Conservation (phyloP, 2,797 vertebrate species). For the Scomberomorus guttatus region DNA sequence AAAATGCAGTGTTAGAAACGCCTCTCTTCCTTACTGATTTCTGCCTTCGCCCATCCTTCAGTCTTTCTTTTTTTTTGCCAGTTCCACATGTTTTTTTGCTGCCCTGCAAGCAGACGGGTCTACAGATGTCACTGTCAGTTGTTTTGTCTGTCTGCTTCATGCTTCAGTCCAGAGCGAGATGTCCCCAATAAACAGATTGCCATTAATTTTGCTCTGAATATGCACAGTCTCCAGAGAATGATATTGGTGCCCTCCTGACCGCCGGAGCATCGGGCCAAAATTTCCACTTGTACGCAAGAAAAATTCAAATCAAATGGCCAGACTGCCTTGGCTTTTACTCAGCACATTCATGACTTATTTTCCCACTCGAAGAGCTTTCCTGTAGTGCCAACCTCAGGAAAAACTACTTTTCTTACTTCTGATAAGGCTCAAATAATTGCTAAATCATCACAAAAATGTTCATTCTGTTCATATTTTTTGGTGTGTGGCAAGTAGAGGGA, state of each 20-base stretch:
- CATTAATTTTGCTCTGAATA: no score
- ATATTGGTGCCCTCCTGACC: slow-evolving; percentile 24
- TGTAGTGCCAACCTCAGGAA: not conserved
- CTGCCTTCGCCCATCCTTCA: not conserved
- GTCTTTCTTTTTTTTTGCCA: slow-evolving; percentile 22
- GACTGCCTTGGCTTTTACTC: not conserved
- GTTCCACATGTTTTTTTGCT: slow-evolving; percentile 27
- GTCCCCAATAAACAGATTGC: slow-evolving; percentile 52
- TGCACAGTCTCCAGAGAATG: not conserved
- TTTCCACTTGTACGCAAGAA: slow-evolving; percentile 15
- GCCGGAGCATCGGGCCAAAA: not conserved
- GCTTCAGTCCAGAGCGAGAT: slow-evolving; percentile 44
- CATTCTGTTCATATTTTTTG: not conserved
- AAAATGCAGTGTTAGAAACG: not conserved
- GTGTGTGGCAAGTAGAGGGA: not conserved
- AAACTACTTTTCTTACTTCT: not conserved
- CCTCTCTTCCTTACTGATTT: no score
- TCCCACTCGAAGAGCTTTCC: not conserved
- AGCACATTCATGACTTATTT: not conserved
- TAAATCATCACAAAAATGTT: not conserved
- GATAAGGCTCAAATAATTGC: not conserved
- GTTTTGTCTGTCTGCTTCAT: slow-evolving; percentile 56
- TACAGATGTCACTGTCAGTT: slow-evolving; percentile 66
- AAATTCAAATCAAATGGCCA: slow-evolving; percentile 9
- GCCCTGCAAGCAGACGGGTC: slow-evolving; percentile 53